phyloP scores from a whole-genome alignment of 2,797 vertebrate species.

The Propithecus perrieri region DNA sequence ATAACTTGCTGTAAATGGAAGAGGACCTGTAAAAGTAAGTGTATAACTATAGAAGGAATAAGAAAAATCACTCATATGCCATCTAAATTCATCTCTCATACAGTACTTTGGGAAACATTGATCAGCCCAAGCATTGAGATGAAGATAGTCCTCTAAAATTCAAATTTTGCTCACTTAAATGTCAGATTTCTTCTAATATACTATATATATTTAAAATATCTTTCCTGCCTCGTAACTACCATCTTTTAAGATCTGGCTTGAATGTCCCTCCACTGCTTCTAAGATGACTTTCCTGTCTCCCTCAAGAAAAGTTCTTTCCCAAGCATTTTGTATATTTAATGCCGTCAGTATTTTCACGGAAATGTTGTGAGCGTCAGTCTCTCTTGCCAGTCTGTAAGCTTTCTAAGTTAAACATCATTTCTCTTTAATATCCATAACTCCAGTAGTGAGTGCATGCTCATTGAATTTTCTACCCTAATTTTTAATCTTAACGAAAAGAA shows the following conservation, averaged over 20 bases:
- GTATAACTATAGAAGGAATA: neutral
- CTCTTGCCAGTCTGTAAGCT: neutral
- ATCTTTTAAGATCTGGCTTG: neutral
- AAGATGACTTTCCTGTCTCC: neutral
- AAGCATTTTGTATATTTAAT: neutral
- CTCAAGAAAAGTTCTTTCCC: neutral
- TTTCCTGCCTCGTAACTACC: neutral
- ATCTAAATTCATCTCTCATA: neutral
- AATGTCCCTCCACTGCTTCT: neutral
- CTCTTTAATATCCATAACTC: slow-evolving; percentile 35
- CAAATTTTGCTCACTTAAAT: neutral
- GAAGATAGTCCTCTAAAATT: neutral
- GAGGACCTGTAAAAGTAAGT: neutral
- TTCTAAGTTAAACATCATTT: neutral
- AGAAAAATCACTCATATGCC: neutral
- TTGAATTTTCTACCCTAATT: slow-evolving; percentile 34
- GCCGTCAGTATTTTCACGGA: neutral
- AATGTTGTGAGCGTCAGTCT: neutral
- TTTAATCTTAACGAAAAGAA: neutral
- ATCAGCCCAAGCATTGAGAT: neutral
- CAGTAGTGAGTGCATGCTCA: neutral
- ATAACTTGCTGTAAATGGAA: slow-evolving; percentile 31
- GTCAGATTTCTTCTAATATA: neutral
- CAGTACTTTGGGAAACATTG: neutral
- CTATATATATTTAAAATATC: neutral